Evolutionary conservation across 2,797 vertebrate species (phyloP).

Genomic region (Eulemur albifrons): DNA sequence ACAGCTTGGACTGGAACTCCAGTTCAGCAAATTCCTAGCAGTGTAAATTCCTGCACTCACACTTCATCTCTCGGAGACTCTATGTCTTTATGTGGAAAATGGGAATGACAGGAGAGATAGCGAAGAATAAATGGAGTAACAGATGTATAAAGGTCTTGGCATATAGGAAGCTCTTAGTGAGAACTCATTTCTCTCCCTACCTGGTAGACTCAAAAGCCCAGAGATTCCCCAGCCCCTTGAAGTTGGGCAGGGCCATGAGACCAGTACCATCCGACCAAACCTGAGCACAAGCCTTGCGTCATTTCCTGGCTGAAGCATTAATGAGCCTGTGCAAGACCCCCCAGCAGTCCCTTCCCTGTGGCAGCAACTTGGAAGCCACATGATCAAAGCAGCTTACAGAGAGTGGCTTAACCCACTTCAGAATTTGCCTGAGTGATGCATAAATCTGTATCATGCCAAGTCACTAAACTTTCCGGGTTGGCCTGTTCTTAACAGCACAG

Average conservation of each 20-base stretch:
- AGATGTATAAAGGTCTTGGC: not conserved
- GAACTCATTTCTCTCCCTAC: not conserved
- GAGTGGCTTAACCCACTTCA: not conserved
- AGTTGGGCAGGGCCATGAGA: not conserved
- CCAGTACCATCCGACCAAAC: fast-evolving
- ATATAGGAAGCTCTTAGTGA: not conserved
- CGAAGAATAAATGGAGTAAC: not conserved
- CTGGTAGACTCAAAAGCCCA: not conserved
- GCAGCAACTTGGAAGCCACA: not conserved
- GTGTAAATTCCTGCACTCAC: not conserved
- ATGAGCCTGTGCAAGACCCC: not conserved
- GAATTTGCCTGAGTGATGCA: not conserved
- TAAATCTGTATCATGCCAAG: not conserved
- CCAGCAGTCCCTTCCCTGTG: not conserved
- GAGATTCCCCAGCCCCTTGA: not conserved
- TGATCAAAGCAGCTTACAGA: not conserved
- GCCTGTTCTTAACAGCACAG: not conserved
- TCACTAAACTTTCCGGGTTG: not conserved
- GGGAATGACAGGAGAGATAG: not conserved
- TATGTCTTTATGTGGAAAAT: not conserved
- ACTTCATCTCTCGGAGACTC: not conserved
- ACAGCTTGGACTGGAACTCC: not conserved
- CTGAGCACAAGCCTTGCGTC: not conserved
- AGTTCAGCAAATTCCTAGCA: not conserved
- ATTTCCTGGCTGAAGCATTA: not conserved